phyloP scores from a whole-genome alignment of 2,797 vertebrate genomes.

The Sorex maritimensis region DNA sequence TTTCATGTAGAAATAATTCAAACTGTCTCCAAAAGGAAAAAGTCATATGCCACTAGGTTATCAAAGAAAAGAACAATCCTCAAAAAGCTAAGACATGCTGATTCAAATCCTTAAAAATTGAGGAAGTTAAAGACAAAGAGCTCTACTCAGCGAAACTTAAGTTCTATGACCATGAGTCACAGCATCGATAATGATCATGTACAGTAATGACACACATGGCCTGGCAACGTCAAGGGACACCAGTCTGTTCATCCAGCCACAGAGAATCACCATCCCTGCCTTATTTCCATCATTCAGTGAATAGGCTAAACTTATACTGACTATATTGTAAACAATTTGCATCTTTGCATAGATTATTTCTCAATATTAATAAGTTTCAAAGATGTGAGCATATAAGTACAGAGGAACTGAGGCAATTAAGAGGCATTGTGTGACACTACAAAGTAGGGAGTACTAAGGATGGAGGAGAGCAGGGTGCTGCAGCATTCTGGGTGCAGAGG shows the following conservation, averaged over 20 bases:
- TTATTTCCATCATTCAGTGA: background rate
- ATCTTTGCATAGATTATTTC: constrained; percentile 18
- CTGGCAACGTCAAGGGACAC: too few relatives aligned
- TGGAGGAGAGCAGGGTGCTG: too few relatives aligned
- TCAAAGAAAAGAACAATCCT: background rate
- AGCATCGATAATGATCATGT: background rate
- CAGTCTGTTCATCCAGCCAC: background rate
- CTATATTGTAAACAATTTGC: constrained; percentile 9
- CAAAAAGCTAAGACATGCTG: constrained; percentile 45
- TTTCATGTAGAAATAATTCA: constrained; percentile 46
- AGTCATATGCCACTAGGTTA: background rate
- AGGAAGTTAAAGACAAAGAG: background rate
- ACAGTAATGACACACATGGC: background rate
- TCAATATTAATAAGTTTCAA: background rate
- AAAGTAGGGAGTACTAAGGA: accelerated
- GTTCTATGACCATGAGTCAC: background rate
- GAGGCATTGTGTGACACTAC: background rate
- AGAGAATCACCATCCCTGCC: background rate
- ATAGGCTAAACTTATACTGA: background rate
- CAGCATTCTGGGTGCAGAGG: too few relatives aligned
- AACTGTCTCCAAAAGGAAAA: background rate
- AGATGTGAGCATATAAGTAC: background rate
- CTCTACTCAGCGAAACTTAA: background rate
- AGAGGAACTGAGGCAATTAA: background rate
- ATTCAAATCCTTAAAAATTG: constrained; percentile 17